Conservation (phyloP, 2,797 vertebrate genomes). For the Hyperoplus immaculatus region DNA sequence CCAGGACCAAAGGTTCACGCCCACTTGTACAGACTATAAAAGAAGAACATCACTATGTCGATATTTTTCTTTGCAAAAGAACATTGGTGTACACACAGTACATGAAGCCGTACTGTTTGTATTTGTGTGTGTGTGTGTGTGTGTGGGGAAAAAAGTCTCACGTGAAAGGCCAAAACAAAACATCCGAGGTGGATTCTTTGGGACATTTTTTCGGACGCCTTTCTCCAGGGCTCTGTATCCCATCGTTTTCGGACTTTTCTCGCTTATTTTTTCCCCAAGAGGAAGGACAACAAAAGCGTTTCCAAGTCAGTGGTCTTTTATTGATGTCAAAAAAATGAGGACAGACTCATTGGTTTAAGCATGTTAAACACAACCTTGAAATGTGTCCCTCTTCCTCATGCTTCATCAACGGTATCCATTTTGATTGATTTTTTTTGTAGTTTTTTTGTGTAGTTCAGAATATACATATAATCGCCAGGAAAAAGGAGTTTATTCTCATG, state of each 20-base stretch:
- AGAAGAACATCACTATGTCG: slow-evolving; percentile 72
- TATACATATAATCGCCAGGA: slow-evolving; percentile 31
- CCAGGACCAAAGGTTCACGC: slow-evolving; percentile 81
- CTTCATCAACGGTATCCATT: slow-evolving; percentile 55
- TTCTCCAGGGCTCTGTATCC: slow-evolving; percentile 45
- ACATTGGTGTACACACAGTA: slow-evolving; percentile 68
- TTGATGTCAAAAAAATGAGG: slow-evolving; percentile 80
- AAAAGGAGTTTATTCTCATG: slow-evolving; percentile 54
- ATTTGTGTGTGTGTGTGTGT: too few relatives aligned
- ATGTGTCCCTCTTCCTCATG: slow-evolving; percentile 75
- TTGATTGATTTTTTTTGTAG: slow-evolving; percentile 28
- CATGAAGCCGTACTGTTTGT: slow-evolving; percentile 49
- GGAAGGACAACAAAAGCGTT: slow-evolving; percentile 65
- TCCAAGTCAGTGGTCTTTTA: slow-evolving; percentile 54
- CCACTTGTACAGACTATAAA: slow-evolving; percentile 72
- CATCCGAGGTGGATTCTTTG: slow-evolving; percentile 58
- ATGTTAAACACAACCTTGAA: slow-evolving; percentile 80
- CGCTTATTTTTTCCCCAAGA: slow-evolving; percentile 62
- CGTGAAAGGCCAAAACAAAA: slow-evolving; percentile 66
- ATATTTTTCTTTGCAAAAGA: slow-evolving; percentile 74
- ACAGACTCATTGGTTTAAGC: slow-evolving; percentile 75
- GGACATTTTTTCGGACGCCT: slow-evolving; percentile 65
- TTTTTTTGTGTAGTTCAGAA: slow-evolving; percentile 48
- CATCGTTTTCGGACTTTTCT: slow-evolving; percentile 63
- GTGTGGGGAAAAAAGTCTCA: slow-evolving; percentile 56